Evolutionary conservation across 2,113 vertebrate genomes (phyloP).

Genomic region (Pipa parva): DNA sequence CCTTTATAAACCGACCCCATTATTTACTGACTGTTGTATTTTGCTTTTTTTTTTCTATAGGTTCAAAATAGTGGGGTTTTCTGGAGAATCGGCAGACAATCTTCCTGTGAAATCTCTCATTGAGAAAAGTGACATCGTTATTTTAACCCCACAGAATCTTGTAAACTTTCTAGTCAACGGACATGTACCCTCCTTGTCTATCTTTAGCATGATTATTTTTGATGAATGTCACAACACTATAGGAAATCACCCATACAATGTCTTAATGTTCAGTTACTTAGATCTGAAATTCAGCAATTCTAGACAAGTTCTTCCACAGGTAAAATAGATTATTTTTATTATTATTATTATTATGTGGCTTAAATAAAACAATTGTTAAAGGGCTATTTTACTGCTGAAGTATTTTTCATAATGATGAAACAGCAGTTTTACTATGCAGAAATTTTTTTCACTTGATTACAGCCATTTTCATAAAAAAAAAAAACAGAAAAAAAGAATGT

Average conservation of each 20-base stretch:
- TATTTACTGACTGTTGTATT: no score
- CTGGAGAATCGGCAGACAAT: slow-evolving; percentile 56
- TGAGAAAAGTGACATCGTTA: slow-evolving; percentile 61
- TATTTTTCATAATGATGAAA: no score
- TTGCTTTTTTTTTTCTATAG: slow-evolving; percentile 44
- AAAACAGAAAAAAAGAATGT: no score
- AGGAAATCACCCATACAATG: slow-evolving; percentile 70
- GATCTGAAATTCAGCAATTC: slow-evolving; percentile 59
- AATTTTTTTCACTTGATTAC: no score
- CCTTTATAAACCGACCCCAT: no score
- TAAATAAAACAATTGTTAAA: no score
- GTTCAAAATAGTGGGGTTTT: slow-evolving; percentile 62
- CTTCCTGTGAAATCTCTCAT: slow-evolving; percentile 49
- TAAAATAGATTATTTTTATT: no score
- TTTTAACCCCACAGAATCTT: slow-evolving; percentile 73
- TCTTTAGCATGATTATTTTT: slow-evolving; percentile 74
- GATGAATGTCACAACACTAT: slow-evolving; percentile 79
- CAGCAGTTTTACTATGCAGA: no score
- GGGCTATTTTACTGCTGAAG: no score
- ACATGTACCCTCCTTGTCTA: slow-evolving; percentile 56
- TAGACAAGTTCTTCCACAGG: slow-evolving; percentile 59
- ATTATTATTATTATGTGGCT: no score
- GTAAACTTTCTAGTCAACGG: slow-evolving; percentile 59
- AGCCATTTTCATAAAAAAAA: no score
- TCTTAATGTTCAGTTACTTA: slow-evolving; percentile 71